Conservation (phyloP, 2,888 invertebrate species). For the Spodoptera exigua region DNA sequence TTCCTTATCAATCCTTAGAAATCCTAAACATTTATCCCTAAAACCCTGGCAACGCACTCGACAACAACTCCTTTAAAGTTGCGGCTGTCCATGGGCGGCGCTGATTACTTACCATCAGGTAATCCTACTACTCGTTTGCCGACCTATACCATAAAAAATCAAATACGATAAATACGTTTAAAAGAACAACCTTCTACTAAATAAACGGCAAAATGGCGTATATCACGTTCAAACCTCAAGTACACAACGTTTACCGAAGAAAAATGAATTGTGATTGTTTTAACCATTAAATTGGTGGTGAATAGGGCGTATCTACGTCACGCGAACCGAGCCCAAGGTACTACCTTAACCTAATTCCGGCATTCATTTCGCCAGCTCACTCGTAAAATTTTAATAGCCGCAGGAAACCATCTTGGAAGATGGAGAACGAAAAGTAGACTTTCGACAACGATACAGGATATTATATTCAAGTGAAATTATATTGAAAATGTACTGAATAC, state of each 20-base stretch:
- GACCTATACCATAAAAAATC: too few species aligned
- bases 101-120: too few species aligned
- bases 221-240: conserved; percentile 6
- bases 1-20: too few species aligned
- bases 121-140: too few species aligned
- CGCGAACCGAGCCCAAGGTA: conserved; percentile 75
- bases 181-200: too few species aligned
- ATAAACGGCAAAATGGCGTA: background rate
- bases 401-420: conserved; percentile 78
- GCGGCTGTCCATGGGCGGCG: too few species aligned
- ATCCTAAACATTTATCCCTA: too few species aligned
- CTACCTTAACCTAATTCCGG: conserved; percentile 86
- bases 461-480: conserved; percentile 30
- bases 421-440: conserved; percentile 72
- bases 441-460: conserved; percentile 59
- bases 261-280: conserved; percentile 70
- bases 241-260: conserved; percentile 44
- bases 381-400: conserved; percentile 87
- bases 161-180: too few species aligned
- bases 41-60: too few species aligned
- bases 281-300: conserved; percentile 71
- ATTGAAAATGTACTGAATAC: background rate
- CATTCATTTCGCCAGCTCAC: conserved; percentile 86
- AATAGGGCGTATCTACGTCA: conserved; percentile 73
- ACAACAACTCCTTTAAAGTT: too few species aligned